Evolutionary conservation across 2,888 invertebrate genomes (phyloP).

Genomic region (Rutpela maculata): DNA sequence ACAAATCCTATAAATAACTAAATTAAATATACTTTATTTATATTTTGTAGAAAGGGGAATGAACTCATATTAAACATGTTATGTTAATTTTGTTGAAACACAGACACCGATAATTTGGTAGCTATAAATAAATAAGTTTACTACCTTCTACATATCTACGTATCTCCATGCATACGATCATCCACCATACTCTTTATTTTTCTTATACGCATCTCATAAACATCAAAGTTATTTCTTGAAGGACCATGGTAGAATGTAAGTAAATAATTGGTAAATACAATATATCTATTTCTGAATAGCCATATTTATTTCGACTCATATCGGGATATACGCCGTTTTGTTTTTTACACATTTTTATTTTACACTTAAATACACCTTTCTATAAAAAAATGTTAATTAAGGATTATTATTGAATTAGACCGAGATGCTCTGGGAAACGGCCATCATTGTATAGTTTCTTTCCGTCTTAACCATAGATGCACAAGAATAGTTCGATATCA

Average conservation of each 20-base stretch:
- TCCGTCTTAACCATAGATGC: no score
- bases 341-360: no score
- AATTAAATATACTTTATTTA: not conserved
- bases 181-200: not conserved
- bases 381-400: no score
- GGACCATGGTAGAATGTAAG: slow-evolving; percentile 1
- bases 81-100: not conserved
- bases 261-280: not conserved
- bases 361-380: no score
- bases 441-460: no score
- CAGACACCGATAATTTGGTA: not conserved
- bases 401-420: no score
- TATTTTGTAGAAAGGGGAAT: slow-evolving; percentile 6
- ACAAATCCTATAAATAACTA: no score
- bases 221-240: slow-evolving; percentile 3
- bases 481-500: no score
- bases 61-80: not conserved
- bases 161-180: not conserved
- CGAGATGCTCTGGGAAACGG: no score
- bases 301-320: not conserved
- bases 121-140: not conserved
- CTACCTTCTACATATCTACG: not conserved
- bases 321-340: no score
- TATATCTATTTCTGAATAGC: not conserved
- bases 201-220: not conserved